These are phyloP conservation scores for Rhinella marina DNA, from an alignment of 2,797 vertebrate species.

Conservation along the genomic window DNA sequence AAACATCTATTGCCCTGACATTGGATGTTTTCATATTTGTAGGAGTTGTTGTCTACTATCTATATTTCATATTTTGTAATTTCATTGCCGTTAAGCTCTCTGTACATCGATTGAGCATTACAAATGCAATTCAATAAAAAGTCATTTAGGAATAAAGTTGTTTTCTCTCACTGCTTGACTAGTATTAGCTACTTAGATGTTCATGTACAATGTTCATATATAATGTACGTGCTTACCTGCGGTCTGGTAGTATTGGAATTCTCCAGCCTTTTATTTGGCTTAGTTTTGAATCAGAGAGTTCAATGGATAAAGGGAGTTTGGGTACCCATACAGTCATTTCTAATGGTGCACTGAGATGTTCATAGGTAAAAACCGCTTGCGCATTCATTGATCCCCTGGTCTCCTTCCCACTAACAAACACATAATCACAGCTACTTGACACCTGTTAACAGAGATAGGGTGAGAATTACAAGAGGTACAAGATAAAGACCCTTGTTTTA, in stretches of 20 bases:
- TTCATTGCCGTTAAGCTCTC: conserved; percentile 8
- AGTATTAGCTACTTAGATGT: neutral
- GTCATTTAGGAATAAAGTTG: conserved; percentile 21
- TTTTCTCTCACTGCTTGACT: neutral
- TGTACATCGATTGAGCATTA: conserved; percentile 2
- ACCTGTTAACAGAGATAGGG: conserved; percentile 77
- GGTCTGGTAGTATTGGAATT: conserved; percentile 92
- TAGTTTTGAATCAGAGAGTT: conserved; percentile 87
- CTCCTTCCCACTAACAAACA: conserved; percentile 98
- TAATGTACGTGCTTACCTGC: conserved; percentile 77
- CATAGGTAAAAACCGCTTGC: conserved; percentile 93
- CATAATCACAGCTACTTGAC: conserved; percentile 96
- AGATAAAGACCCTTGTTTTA: neutral
- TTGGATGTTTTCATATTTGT: neutral
- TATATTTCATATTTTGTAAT: conserved; percentile 25
- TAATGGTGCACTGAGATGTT: conserved; percentile 89
- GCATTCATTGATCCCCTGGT: conserved; percentile 93
- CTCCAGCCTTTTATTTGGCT: conserved; percentile 99
- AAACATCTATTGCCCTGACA: conserved; percentile 18
- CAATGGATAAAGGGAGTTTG: conserved; percentile 90
- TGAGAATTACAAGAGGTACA: neutral
- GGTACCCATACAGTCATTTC: conserved; percentile 98
- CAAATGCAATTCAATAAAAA: conserved; percentile 15
- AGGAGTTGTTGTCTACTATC: neutral
- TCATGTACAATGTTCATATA: neutral